Conservation (phyloP, 2,888 invertebrate genomes). For the Phalera bucephala region DNA sequence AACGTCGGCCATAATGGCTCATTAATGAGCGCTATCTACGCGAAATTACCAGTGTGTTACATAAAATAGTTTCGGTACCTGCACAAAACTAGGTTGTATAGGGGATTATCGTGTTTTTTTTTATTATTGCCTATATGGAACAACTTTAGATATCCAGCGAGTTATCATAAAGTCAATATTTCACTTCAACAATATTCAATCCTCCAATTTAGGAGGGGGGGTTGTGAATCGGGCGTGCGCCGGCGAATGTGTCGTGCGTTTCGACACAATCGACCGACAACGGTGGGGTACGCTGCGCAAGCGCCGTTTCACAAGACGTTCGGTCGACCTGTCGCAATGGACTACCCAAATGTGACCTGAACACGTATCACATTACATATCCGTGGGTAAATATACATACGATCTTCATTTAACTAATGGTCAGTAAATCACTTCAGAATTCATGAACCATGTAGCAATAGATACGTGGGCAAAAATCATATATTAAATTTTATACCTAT, state of each 20-base stretch:
- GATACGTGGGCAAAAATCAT: no score
- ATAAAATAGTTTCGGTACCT: no score
- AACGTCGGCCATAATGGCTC: conserved; percentile 33
- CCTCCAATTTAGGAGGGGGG: conserved; percentile 26
- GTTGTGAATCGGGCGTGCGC: conserved; percentile 58
- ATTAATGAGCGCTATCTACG: conserved; percentile 34
- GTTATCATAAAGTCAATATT: no score
- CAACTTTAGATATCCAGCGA: no score
- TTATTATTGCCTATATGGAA: no score
- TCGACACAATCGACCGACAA: conserved; percentile 65
- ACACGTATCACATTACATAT: conserved; percentile 76
- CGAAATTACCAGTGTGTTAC: conserved; percentile 38
- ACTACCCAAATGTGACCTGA: conserved; percentile 81
- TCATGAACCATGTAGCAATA: no score
- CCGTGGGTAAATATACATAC: conserved; percentile 25
- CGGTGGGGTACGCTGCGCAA: conserved; percentile 77
- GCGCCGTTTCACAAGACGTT: conserved; percentile 79
- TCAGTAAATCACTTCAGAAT: neutral
- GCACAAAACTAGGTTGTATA: no score
- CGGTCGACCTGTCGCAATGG: conserved; percentile 78
- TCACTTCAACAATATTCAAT: neutral
- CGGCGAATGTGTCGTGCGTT: conserved; percentile 67
- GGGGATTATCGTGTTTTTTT: no score
- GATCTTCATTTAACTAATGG: neutral
- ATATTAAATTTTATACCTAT: no score